These are phyloP conservation scores for Scelioninae gen. 1 DNA, from an alignment of 2,888 invertebrate species.

Conservation along the genomic window DNA sequence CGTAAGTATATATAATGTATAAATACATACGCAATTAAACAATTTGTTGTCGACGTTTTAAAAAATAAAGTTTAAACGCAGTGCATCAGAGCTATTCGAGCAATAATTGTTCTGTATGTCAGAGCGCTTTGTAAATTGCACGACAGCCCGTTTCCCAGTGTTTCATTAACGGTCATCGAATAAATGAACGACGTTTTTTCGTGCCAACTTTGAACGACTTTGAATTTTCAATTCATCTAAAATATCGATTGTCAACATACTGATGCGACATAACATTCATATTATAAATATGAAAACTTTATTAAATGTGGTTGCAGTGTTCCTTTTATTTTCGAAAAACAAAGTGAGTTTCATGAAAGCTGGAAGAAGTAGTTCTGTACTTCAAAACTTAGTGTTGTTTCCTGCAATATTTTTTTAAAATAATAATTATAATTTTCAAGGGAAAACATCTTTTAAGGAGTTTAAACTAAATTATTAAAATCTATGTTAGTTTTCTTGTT, in stretches of 20 bases:
- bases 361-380: neutral
- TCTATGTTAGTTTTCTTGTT: too few species aligned
- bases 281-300: conserved; percentile 1
- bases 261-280: neutral
- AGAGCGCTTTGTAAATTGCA: conserved; percentile 28
- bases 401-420: conserved; percentile 54
- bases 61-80: conserved; percentile 26
- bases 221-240: conserved; percentile 5
- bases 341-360: conserved; percentile 7
- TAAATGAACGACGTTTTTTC: conserved; percentile 11
- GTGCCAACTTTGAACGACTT: neutral
- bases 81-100: conserved; percentile 19
- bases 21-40: conserved; percentile 23
- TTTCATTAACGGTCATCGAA: conserved; percentile 42
- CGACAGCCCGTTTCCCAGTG: conserved; percentile 7
- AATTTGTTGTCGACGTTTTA: conserved; percentile 14
- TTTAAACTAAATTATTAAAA: too few species aligned
- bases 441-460: too few species aligned
- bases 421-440: too few species aligned
- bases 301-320: conserved; percentile 4
- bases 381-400: conserved; percentile 2
- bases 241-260: neutral
- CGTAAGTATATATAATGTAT: too few species aligned
- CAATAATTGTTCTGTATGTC: conserved; percentile 28
- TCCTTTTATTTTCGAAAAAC: neutral